phyloP scores from a whole-genome alignment of 2,797 vertebrate species.

The Cirrhinus mrigala region DNA sequence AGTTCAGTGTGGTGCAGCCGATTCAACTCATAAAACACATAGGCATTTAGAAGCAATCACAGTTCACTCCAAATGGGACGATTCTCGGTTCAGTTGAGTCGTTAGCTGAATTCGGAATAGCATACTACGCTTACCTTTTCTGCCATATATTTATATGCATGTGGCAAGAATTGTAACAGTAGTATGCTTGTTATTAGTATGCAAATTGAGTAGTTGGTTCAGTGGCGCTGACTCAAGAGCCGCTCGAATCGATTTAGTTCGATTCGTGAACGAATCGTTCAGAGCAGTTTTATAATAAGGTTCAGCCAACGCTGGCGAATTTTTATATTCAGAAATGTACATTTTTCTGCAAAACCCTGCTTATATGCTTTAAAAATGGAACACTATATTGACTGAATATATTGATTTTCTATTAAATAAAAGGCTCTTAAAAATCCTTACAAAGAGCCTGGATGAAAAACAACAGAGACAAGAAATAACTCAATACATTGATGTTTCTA shows the following conservation, averaged over 20 bases:
- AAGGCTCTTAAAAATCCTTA: too few species aligned
- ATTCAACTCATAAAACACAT: not conserved
- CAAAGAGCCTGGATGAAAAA: conserved; percentile 10
- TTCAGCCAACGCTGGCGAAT: not conserved
- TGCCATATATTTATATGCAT: not conserved
- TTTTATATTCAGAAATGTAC: not conserved
- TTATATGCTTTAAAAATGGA: not conserved
- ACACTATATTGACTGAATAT: not conserved
- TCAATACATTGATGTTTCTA: not conserved
- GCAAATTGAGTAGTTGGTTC: not conserved
- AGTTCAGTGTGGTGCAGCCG: not conserved
- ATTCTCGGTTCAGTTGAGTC: not conserved
- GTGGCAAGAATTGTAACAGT: not conserved
- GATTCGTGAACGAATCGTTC: not conserved
- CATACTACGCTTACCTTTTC: not conserved
- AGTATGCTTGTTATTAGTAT: not conserved
- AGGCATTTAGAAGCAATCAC: not conserved
- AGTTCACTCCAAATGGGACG: not conserved
- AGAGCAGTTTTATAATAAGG: not conserved
- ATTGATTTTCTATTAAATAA: not conserved
- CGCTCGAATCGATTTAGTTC: not conserved
- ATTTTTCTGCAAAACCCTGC: not conserved
- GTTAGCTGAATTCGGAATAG: not conserved
- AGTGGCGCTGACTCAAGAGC: not conserved
- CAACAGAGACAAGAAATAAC: not conserved